Percentiles rank a stretch among this genome's conserved stretches.
Conservation (phyloP, 2,888 invertebrate genomes). For the Acrocyrtus sp. region DNA sequence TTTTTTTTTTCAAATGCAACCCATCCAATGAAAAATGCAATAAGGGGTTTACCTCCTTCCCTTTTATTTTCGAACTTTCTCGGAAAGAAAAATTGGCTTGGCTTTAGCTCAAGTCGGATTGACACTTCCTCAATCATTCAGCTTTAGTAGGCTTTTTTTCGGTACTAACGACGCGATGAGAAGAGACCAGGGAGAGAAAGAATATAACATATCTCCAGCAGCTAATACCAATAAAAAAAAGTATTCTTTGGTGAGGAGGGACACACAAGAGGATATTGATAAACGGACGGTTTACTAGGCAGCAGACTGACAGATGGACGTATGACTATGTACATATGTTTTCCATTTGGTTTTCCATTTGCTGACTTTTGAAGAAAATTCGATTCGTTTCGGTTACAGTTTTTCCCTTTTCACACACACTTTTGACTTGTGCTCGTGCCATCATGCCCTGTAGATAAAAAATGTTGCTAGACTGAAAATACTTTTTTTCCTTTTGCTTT, state of each 20-base stretch:
- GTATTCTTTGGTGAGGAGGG: no score
- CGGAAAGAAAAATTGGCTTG: conserved; percentile 25
- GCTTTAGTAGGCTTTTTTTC: background rate
- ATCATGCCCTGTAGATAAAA: no score
- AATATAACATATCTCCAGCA: background rate
- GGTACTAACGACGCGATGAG: no score
- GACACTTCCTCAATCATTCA: background rate
- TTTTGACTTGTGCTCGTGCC: no score
- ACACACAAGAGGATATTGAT: conserved; percentile 5
- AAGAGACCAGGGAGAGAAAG: background rate
- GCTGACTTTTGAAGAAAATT: conserved; percentile 30
- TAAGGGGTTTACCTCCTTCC: background rate
- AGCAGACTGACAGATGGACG: conserved; percentile 34
- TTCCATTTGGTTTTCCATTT: conserved; percentile 40
- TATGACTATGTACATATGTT: conserved; percentile 37
- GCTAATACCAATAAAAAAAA: conserved; percentile 3
- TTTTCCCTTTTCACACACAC: no score
- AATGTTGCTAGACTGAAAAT: background rate
- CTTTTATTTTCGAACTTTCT: conserved; percentile 1
- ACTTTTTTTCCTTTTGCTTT: conserved; percentile 10
- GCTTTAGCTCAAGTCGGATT: conserved; percentile 5
- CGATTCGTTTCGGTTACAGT: no score
- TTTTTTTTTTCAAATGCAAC: background rate
- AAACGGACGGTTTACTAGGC: conserved; percentile 10
- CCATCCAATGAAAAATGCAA: conserved; percentile 25